These are phyloP conservation scores for Scelioninae gen. 1 DNA, from an alignment of 2,888 invertebrate species.

Conservation along the genomic window DNA sequence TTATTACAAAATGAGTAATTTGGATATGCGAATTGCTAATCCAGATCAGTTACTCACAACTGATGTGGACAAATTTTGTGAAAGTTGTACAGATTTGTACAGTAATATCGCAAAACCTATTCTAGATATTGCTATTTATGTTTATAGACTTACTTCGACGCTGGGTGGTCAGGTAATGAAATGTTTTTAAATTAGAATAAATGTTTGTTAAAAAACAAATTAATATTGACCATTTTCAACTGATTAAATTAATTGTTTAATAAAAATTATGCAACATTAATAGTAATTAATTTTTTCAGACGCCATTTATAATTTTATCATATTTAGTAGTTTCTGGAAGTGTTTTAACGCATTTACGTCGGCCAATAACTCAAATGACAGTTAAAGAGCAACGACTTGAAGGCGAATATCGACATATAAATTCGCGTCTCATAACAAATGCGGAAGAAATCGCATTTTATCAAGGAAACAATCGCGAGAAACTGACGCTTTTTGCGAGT, in stretches of 20 bases:
- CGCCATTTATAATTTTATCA: conserved; percentile 94
- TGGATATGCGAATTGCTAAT: conserved; percentile 97
- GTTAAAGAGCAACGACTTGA: conserved; percentile 98
- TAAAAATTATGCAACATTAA: too few relatives aligned
- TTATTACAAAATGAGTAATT: conserved; percentile 97
- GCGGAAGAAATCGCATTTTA: conserved; percentile 96
- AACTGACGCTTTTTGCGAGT: conserved; percentile 93
- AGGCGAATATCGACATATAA: conserved; percentile 98
- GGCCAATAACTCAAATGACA: conserved; percentile 94
- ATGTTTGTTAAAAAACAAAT: background rate
- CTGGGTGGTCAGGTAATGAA: conserved; percentile 93
- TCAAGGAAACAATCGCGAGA: conserved; percentile 94
- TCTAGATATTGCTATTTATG: conserved; percentile 96
- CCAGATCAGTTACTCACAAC: conserved; percentile 98
- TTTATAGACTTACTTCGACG: conserved; percentile 93
- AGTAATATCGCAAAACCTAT: conserved; percentile 98
- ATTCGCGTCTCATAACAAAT: conserved; percentile 97
- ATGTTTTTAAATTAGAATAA: too few relatives aligned
- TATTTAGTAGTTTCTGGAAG: conserved; percentile 95
- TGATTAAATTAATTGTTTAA: too few relatives aligned
- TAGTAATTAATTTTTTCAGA: conserved; percentile 86
- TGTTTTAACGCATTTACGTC: conserved; percentile 92
- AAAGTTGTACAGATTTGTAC: conserved; percentile 97
- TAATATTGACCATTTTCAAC: background rate
- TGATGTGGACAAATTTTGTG: conserved; percentile 99